Percentiles rank a stretch among this genome's conserved stretches.
These are phyloP conservation scores for Cotesia congregata DNA, from an alignment of 2,888 invertebrate species.

Conservation along the genomic window DNA sequence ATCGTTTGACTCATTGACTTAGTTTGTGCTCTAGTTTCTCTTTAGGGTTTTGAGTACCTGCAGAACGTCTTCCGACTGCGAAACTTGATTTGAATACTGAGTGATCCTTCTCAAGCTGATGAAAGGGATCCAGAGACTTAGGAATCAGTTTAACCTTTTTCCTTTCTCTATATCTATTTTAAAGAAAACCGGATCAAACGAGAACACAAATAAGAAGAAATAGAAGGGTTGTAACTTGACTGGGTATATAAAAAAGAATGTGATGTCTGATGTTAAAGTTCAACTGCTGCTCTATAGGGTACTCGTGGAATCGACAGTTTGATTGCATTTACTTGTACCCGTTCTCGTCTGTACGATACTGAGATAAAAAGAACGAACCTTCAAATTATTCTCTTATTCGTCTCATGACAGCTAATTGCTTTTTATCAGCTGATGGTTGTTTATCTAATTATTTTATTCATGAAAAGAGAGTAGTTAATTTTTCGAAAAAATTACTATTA, in stretches of 20 bases:
- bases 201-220: too few relatives aligned
- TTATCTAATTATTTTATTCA: background rate
- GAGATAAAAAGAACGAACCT: background rate
- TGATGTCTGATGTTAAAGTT: background rate
- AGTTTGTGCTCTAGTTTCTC: background rate
- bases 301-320: conserved; percentile 14
- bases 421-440: background rate
- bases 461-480: background rate
- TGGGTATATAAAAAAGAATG: background rate
- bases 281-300: background rate
- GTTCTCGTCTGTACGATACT: background rate
- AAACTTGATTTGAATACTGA: conserved; percentile 26
- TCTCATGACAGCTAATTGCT: background rate
- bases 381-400: background rate
- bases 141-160: background rate
- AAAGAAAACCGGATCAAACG: background rate
- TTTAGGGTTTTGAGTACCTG: conserved; percentile 7
- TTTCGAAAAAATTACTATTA: background rate
- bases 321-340: conserved; percentile 18
- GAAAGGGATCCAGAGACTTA: conserved; percentile 9
- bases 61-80: background rate
- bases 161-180: background rate
- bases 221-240: background rate
- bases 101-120: conserved; percentile 27
- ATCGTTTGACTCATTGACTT: conserved; percentile 25